Conservation (phyloP, 2,888 invertebrate genomes). For the Trachelus troglodyta region DNA sequence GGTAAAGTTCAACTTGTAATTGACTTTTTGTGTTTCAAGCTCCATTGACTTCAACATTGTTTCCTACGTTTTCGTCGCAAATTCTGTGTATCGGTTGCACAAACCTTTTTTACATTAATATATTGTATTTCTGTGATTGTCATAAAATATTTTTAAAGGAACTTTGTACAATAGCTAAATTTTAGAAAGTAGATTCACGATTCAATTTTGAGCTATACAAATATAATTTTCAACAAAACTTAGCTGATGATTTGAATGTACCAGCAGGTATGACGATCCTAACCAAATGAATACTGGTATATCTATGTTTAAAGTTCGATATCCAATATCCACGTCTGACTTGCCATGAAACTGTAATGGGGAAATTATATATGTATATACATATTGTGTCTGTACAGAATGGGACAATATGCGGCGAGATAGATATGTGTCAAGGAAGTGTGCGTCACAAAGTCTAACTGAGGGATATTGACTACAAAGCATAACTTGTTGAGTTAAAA, state of each 20-base stretch:
- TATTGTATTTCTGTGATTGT: background rate
- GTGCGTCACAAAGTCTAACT: background rate
- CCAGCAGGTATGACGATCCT: background rate
- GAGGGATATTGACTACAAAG: background rate
- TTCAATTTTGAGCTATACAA: background rate
- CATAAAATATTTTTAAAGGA: background rate
- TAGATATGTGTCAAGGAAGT: background rate
- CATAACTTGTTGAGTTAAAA: background rate
- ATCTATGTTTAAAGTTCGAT: conserved; percentile 21
- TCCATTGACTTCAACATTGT: background rate
- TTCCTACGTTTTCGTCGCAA: background rate
- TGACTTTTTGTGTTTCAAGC: no score
- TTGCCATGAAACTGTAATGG: conserved; percentile 23
- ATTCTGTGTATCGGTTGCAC: no score
- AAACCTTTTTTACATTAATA: background rate
- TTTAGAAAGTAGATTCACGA: background rate
- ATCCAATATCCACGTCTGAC: conserved; percentile 38
- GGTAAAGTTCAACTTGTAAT: background rate
- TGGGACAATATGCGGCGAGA: background rate
- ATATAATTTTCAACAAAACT: background rate
- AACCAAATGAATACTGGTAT: background rate
- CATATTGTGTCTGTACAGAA: background rate
- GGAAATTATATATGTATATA: conserved; percentile 9
- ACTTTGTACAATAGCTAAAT: background rate
- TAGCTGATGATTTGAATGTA: background rate